Conservation (phyloP, 2,888 invertebrate genomes). For the Melinaea marsaeus region DNA sequence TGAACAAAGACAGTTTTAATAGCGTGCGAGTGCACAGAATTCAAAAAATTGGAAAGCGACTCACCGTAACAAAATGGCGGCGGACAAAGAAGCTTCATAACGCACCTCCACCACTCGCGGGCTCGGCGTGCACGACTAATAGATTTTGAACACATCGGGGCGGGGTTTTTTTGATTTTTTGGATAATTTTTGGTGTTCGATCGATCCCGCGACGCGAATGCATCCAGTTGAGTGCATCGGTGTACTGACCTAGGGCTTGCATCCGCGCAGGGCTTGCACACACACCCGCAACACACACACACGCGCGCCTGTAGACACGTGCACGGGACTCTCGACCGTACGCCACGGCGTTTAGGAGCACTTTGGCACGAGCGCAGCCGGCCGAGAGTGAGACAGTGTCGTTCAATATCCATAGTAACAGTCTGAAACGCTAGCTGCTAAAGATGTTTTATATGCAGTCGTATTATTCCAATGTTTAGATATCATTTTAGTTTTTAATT, state of each 20-base stretch:
- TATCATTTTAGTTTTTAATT: too few species aligned
- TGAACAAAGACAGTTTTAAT: slow-evolving; percentile 38
- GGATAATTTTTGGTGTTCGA: slow-evolving; percentile 37
- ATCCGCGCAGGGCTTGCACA: slow-evolving; percentile 43
- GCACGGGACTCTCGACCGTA: slow-evolving; percentile 22
- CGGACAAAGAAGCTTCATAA: slow-evolving; percentile 41
- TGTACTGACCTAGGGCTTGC: slow-evolving; percentile 52
- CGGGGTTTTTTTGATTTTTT: slow-evolving; percentile 19
- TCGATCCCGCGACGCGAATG: slow-evolving; percentile 36
- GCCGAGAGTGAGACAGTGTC: slow-evolving; percentile 24
- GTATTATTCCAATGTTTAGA: too few species aligned
- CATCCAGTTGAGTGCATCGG: slow-evolving; percentile 44
- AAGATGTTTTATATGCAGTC: too few species aligned
- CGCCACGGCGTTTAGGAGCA: not conserved
- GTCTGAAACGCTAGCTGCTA: too few species aligned
- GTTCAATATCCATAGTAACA: slow-evolving; percentile 34
- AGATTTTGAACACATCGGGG: slow-evolving; percentile 25
- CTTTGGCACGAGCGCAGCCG: slow-evolving; percentile 7
- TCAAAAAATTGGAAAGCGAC: slow-evolving; percentile 54
- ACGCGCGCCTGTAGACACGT: not conserved
- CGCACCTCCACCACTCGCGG: slow-evolving; percentile 14
- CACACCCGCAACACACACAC: slow-evolving; percentile 35
- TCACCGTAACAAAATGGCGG: slow-evolving; percentile 56
- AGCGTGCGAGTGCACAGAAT: slow-evolving; percentile 35
- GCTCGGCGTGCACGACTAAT: too few species aligned